Conservation (phyloP, 2,888 invertebrate genomes). For the Brassicogethes aeneus region DNA sequence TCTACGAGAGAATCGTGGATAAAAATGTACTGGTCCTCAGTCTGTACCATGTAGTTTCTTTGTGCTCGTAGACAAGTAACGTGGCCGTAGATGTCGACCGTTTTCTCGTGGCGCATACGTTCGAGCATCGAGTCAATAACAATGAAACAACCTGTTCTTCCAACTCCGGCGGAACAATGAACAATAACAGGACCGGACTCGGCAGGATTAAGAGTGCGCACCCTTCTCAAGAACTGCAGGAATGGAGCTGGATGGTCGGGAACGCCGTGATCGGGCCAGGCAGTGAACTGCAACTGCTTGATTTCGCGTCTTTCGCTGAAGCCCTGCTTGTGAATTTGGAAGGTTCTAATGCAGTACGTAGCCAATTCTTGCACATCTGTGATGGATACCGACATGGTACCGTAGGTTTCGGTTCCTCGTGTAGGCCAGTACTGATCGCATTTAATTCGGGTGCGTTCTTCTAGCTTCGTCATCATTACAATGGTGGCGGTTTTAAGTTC, state of each 20-base stretch:
- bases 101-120: conserved; percentile 92
- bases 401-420: conserved; percentile 90
- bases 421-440: conserved; percentile 98
- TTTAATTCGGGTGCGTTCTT: conserved; percentile 93
- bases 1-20: conserved; percentile 97
- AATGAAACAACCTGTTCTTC: conserved; percentile 36
- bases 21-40: conserved; percentile 98
- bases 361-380: conserved; percentile 94
- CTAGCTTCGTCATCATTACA: conserved; percentile 99
- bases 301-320: conserved; percentile 86
- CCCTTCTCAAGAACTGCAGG: conserved; percentile 90
- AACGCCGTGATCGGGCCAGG: conserved; percentile 99
- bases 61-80: conserved; percentile 96
- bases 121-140: conserved; percentile 99
- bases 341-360: conserved; percentile 96
- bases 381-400: conserved; percentile 87
- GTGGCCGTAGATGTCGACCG: conserved; percentile 98
- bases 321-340: conserved; percentile 76
- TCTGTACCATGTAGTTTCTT: conserved; percentile 99
- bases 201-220: conserved; percentile 80
- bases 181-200: conserved; percentile 93
- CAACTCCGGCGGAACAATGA: conserved; percentile 73
- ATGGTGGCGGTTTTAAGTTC: conserved; percentile 89
- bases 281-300: conserved; percentile 96
- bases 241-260: conserved; percentile 99